Evolutionary conservation across 2,888 invertebrate genomes (phyloP).

Genomic region (Deilephila porcellus): DNA sequence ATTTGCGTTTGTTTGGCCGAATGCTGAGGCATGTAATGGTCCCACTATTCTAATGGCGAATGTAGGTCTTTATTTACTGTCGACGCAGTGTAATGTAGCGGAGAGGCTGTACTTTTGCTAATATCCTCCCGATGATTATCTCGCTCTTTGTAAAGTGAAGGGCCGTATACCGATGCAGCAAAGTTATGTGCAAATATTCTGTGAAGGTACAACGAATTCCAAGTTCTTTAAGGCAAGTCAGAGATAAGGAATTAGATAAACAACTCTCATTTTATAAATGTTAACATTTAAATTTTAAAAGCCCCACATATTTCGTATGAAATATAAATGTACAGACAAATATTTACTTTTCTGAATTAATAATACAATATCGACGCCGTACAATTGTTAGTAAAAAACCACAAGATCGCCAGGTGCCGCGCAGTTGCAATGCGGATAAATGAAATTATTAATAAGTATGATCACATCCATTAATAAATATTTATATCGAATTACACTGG

Average conservation of each 20-base stretch:
- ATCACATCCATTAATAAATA: neutral
- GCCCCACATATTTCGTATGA: neutral
- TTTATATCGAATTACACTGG: constrained; percentile 1
- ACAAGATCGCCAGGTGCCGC: constrained; percentile 16
- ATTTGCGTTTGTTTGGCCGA: constrained; percentile 27
- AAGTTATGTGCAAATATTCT: constrained; percentile 24
- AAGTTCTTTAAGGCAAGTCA: neutral
- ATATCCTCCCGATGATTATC: constrained; percentile 22
- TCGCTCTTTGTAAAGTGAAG: constrained; percentile 28
- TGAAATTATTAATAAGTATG: constrained; percentile 3
- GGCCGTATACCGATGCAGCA: constrained; percentile 22
- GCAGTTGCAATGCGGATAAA: constrained; percentile 14
- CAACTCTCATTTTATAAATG: neutral
- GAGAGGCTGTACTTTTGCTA: constrained; percentile 24
- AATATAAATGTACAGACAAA: constrained; percentile 13
- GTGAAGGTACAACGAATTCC: constrained; percentile 18
- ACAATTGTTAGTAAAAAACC: constrained; percentile 1
- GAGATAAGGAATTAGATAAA: constrained; percentile 10
- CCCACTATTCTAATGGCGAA: constrained; percentile 25
- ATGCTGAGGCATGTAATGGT: constrained; percentile 27
- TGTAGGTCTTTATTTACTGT: constrained; percentile 27
- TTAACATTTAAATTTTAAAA: neutral
- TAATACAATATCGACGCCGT: neutral
- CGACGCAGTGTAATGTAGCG: constrained; percentile 25
- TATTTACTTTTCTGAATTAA: constrained; percentile 8